These are phyloP conservation scores for Thamnophis elegans DNA, from an alignment of 2,797 vertebrate species.

Conservation along the genomic window DNA sequence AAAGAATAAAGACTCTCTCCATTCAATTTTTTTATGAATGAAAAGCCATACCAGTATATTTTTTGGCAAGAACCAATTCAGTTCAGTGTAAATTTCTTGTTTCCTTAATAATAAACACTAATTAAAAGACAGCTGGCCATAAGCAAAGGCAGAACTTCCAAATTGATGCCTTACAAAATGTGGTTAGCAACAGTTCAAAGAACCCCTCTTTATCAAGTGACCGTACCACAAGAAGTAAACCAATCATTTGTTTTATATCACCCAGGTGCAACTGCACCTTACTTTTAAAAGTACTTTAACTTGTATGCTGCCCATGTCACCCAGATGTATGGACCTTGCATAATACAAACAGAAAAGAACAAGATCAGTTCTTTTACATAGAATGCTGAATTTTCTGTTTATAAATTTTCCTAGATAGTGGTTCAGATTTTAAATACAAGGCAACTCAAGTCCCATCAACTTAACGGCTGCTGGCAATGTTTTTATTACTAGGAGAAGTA, in stretches of 20 bases:
- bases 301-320: background rate
- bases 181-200: background rate
- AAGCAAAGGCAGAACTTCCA: background rate
- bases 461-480: slow-evolving; percentile 24
- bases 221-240: slow-evolving; percentile 4
- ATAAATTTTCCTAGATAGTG: slow-evolving; percentile 14
- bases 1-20: background rate
- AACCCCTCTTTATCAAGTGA: background rate
- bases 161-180: background rate
- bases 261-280: accelerated
- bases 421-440: slow-evolving; percentile 28
- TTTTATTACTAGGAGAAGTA: slow-evolving; percentile 33
- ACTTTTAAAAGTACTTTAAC: background rate
- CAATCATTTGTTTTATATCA: slow-evolving; percentile 2
- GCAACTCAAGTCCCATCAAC: slow-evolving; percentile 24
- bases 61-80: background rate
- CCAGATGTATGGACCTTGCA: background rate
- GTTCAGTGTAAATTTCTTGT: background rate
- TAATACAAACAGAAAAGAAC: background rate
- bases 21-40: background rate
- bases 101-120: background rate
- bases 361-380: background rate
- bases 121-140: slow-evolving; percentile 6
- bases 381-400: background rate
- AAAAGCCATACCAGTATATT: background rate